phyloP scores from a whole-genome alignment of 2,113 vertebrate species.

The Kryptolebias marmoratus region DNA sequence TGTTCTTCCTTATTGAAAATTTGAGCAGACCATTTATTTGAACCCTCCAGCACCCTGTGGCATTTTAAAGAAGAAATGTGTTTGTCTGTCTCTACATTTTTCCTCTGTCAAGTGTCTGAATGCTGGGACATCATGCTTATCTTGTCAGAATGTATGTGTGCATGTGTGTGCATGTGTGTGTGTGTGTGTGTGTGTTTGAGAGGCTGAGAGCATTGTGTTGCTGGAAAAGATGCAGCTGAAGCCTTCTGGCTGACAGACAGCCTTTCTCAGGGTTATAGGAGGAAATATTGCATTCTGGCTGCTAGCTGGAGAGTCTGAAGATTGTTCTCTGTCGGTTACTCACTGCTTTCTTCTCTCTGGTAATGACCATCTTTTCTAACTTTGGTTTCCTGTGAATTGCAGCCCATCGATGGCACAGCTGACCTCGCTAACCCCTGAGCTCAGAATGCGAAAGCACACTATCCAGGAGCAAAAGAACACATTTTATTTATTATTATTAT shows the following conservation, averaged over 20 bases:
- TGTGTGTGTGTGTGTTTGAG: conserved; percentile 9
- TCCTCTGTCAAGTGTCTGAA: conserved; percentile 28
- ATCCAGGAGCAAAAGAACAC: not conserved
- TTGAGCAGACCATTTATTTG: conserved; percentile 50
- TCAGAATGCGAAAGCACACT: not conserved
- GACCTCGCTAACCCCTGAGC: conserved; percentile 11
- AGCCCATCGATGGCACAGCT: conserved; percentile 18
- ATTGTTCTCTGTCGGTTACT: conserved; percentile 19
- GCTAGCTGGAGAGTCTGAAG: conserved; percentile 2
- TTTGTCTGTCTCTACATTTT: conserved; percentile 28
- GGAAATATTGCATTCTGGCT: conserved; percentile 31
- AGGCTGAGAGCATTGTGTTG: conserved; percentile 11
- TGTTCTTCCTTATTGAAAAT: conserved; percentile 24
- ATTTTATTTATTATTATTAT: conserved; percentile 2
- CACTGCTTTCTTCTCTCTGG: conserved; percentile 10
- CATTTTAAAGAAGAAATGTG: conserved; percentile 46
- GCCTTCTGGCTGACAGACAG: conserved; percentile 41
- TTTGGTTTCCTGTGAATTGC: conserved; percentile 19
- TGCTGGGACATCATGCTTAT: conserved; percentile 38
- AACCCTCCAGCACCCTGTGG: conserved; percentile 49
- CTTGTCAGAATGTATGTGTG: conserved; percentile 13
- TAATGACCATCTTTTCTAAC: conserved; percentile 32
- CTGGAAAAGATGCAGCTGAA: conserved; percentile 35
- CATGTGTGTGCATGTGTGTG: conserved; percentile 1
- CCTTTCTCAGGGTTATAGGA: conserved; percentile 25